Evolutionary conservation across 1,140 invertebrate species (phyloP).

Genomic region (Palaemon carinicauda): DNA sequence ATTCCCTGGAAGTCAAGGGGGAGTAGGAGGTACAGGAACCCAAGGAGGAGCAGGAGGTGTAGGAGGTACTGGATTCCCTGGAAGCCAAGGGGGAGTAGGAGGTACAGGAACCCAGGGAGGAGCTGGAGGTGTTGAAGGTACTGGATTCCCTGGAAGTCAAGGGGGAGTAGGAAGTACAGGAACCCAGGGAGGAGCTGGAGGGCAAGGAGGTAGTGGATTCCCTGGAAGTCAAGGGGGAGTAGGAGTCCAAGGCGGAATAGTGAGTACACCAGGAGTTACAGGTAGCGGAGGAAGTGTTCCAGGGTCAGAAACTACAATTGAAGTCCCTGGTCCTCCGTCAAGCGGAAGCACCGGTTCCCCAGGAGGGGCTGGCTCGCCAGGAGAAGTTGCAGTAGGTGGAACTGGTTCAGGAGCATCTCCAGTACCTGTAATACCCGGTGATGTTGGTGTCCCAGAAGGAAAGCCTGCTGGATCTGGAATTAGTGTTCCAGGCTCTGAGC

Average conservation of each 20-base stretch:
- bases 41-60: not conserved
- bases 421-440: not conserved
- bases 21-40: not conserved
- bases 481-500: not conserved
- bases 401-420: not conserved
- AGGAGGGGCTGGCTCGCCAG: not conserved
- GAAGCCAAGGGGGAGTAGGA: slow-evolving; percentile 11
- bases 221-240: not conserved
- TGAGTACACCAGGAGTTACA: not conserved
- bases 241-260: too few relatives aligned
- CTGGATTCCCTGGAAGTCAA: too few relatives aligned
- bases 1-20: slow-evolving; percentile 24
- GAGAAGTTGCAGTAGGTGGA: not conserved
- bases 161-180: not conserved
- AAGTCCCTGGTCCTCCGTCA: not conserved
- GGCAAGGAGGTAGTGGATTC: not conserved
- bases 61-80: too few relatives aligned
- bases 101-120: not conserved
- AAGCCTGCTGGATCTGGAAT: not conserved
- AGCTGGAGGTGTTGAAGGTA: not conserved
- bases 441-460: not conserved
- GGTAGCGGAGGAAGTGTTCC: not conserved
- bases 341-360: not conserved
- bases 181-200: not conserved
- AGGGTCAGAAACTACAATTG: too few relatives aligned